Percentiles rank a stretch among this genome's conserved stretches.
These are phyloP conservation scores for Antheraea yamamai DNA, from an alignment of 2,888 invertebrate species.

Conservation along the genomic window DNA sequence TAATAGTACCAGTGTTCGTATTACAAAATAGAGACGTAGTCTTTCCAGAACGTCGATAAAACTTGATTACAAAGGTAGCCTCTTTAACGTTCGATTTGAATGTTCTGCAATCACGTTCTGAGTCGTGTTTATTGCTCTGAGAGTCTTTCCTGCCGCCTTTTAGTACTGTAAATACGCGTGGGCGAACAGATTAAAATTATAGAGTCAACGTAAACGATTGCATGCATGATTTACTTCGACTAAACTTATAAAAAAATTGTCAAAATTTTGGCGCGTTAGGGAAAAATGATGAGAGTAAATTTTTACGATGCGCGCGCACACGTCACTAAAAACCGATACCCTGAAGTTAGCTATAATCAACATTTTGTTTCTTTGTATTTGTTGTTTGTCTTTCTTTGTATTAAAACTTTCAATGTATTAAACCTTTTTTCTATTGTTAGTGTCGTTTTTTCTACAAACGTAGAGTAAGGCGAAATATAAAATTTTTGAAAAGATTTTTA, in stretches of 20 bases:
- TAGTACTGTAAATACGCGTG: slow-evolving; percentile 24
- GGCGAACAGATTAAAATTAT: slow-evolving; percentile 20
- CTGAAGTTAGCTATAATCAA: too few species aligned
- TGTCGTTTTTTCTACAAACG: too few species aligned
- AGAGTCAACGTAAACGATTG: slow-evolving; percentile 10
- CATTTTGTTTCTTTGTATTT: too few species aligned
- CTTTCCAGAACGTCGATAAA: slow-evolving; percentile 21
- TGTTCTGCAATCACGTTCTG: slow-evolving; percentile 26
- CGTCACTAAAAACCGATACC: too few species aligned
- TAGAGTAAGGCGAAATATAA: too few species aligned
- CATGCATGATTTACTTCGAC: slow-evolving; percentile 1
- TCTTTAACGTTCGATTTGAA: slow-evolving; percentile 28
- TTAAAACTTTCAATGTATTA: too few species aligned
- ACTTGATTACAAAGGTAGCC: slow-evolving; percentile 19
- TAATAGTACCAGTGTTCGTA: not conserved
- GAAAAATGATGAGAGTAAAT: too few species aligned
- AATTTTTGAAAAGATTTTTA: too few species aligned
- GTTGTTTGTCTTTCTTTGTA: too few species aligned
- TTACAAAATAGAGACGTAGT: slow-evolving; percentile 21
- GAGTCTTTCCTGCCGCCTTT: slow-evolving; percentile 26
- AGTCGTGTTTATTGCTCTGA: slow-evolving; percentile 29
- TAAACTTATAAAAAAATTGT: not conserved
- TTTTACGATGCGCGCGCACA: too few species aligned
- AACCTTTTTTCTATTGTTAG: too few species aligned
- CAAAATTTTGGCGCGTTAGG: too few species aligned